These are phyloP conservation scores for Drosophila baimaii DNA, from an alignment of 1,140 invertebrate species.

Conservation along the genomic window DNA sequence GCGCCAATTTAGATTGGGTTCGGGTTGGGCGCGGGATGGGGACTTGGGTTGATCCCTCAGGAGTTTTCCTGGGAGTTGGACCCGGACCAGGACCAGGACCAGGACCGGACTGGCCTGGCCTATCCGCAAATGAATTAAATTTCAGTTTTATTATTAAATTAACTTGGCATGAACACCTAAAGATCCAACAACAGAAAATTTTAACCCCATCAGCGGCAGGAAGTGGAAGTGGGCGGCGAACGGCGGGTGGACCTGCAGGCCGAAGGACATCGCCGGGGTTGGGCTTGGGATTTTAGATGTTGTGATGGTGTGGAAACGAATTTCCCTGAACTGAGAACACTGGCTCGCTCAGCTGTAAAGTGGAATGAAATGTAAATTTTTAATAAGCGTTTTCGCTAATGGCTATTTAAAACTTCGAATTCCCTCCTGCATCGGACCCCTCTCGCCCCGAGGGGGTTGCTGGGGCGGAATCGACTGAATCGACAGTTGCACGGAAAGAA, in stretches of 20 bases:
- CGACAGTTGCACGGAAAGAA: slow-evolving; percentile 39
- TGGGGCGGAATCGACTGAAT: slow-evolving; percentile 56
- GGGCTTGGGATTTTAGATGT: slow-evolving; percentile 28
- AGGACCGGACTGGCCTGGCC: slow-evolving; percentile 55
- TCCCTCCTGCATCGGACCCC: slow-evolving; percentile 32
- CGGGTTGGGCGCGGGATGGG: neutral
- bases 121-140: slow-evolving; percentile 84
- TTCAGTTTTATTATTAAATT: slow-evolving; percentile 84
- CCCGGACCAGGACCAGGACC: neutral
- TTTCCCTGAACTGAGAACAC: slow-evolving; percentile 58
- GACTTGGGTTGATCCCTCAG: slow-evolving; percentile 58
- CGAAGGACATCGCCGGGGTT: slow-evolving; percentile 23
- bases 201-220: slow-evolving; percentile 62
- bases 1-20: slow-evolving; percentile 34
- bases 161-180: slow-evolving; percentile 84
- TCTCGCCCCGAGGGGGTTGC: slow-evolving; percentile 35
- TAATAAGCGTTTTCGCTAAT: slow-evolving; percentile 84
- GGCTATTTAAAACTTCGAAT: slow-evolving; percentile 83
- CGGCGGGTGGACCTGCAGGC: slow-evolving; percentile 2
- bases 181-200: slow-evolving; percentile 73
- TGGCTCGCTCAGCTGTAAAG: slow-evolving; percentile 79
- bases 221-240: neutral
- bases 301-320: slow-evolving; percentile 58
- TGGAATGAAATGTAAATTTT: slow-evolving; percentile 84
- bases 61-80: slow-evolving; percentile 48